phyloP scores from a whole-genome alignment of 2,888 invertebrate species.

The Orgyia antiqua region DNA sequence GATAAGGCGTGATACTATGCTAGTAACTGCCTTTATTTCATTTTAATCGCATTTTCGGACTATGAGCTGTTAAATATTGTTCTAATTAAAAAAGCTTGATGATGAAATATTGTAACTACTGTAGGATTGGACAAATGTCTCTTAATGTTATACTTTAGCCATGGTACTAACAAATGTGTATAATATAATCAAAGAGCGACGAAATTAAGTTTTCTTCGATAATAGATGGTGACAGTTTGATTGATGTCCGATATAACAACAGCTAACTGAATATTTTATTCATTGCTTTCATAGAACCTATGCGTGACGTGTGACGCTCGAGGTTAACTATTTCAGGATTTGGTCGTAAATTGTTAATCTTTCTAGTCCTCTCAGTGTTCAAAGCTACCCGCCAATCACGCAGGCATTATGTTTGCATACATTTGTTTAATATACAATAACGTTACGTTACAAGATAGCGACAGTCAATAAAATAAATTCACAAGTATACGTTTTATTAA shows the following conservation, averaged over 20 bases:
- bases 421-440: background rate
- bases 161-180: too few species aligned
- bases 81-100: too few species aligned
- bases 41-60: too few species aligned
- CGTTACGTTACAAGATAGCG: too few species aligned
- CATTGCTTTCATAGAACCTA: conserved; percentile 37
- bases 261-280: conserved; percentile 65
- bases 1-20: too few species aligned
- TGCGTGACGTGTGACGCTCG: conserved; percentile 59
- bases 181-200: conserved; percentile 40
- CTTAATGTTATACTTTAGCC: too few species aligned
- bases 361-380: conserved; percentile 43
- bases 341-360: conserved; percentile 58
- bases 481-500: too few species aligned
- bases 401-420: conserved; percentile 25
- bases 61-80: too few species aligned
- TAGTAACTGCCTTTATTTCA: too few species aligned
- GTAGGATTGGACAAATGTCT: too few species aligned
- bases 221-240: conserved; percentile 63
- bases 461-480: too few species aligned
- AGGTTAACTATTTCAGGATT: conserved; percentile 62
- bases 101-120: too few species aligned
- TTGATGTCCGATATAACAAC: conserved; percentile 64
- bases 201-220: conserved; percentile 62
- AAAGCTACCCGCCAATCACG: conserved; percentile 51